Percentiles rank a stretch among this genome's conserved stretches.
Conservation (phyloP, 2,113 vertebrate species). For the Chamaetylas fuelleborni region DNA sequence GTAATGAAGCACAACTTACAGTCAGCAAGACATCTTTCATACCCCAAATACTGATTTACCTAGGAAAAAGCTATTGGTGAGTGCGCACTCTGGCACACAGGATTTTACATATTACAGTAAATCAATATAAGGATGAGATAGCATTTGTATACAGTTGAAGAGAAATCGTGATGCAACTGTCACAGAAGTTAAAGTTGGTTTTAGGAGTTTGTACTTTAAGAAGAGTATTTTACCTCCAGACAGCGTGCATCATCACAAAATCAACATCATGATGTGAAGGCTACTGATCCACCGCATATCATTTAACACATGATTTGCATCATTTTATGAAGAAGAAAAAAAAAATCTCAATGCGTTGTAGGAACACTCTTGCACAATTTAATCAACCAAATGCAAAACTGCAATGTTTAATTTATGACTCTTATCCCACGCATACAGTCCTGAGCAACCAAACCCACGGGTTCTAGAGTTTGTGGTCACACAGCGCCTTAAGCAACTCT, state of each 20-base stretch:
- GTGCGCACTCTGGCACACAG: background rate
- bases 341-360: background rate
- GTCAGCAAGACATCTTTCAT: background rate
- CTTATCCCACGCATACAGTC: background rate
- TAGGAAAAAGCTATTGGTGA: background rate
- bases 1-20: background rate
- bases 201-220: background rate
- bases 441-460: background rate
- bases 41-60: background rate
- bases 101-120: background rate
- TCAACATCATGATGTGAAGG: background rate
- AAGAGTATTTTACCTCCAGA: background rate
- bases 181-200: background rate
- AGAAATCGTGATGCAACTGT: background rate
- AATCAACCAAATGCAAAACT: conserved; percentile 11
- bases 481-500: background rate
- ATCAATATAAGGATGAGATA: background rate
- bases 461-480: background rate
- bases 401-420: background rate
- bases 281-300: background rate
- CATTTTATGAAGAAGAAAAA: background rate
- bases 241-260: background rate
- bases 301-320: background rate
- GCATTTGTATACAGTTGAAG: background rate
- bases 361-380: conserved; percentile 2